A percentile compares a stretch with the other conserved stretches of the same genome.
Evolutionary conservation across 2,888 invertebrate genomes (phyloP).

Genomic region (Hypercompe scribonia): DNA sequence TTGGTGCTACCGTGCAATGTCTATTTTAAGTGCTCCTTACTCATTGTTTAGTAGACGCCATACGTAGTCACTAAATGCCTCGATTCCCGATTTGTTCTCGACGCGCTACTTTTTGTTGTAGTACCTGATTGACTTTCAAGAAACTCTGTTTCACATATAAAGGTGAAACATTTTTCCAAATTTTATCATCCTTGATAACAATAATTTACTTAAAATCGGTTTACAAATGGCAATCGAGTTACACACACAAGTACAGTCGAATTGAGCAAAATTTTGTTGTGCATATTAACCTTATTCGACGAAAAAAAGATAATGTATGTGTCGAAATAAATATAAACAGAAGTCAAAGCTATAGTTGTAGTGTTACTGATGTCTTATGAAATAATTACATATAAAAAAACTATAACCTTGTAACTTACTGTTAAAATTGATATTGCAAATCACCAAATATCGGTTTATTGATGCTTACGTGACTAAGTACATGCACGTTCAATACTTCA

Average conservation of each 20-base stretch:
- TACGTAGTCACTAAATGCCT: background rate
- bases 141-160: too few species aligned
- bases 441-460: slow-evolving; percentile 22
- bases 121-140: background rate
- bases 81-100: background rate
- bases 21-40: slow-evolving; percentile 63
- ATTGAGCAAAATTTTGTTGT: too few species aligned
- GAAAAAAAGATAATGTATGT: too few species aligned
- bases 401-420: background rate
- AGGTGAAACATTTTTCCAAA: too few species aligned
- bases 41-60: slow-evolving; percentile 55
- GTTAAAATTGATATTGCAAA: slow-evolving; percentile 32
- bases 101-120: background rate
- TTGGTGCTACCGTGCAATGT: slow-evolving; percentile 50
- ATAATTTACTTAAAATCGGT: too few species aligned
- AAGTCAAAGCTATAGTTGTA: too few species aligned
- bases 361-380: background rate
- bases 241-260: background rate
- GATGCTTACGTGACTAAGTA: slow-evolving; percentile 69
- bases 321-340: too few species aligned
- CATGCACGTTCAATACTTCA: slow-evolving; percentile 55
- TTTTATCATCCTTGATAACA: background rate
- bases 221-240: background rate
- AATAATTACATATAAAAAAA: background rate
- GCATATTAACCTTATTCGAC: too few species aligned